Base-by-base conservation (phyloP, 1,140 invertebrate genomes). In the Pseudobourletiella spinata region DNA sequence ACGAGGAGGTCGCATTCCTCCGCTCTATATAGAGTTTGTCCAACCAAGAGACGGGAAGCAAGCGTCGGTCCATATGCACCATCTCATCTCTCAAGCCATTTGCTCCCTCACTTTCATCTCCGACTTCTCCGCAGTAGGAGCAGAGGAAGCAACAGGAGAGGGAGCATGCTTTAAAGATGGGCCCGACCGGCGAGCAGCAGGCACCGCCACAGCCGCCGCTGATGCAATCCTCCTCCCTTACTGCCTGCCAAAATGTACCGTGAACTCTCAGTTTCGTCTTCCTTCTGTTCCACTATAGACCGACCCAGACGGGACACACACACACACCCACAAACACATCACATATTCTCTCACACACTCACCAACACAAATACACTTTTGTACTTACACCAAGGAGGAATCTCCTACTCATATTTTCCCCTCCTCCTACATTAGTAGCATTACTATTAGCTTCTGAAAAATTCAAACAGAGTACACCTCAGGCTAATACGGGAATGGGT, bases 231-330 rank as follows among this genome's bases (percentile, higher is more conserved):
- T n/a, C n/a, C n/a, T n/a, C n/a, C n/a, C n/a, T n/a, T n/a, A n/a
- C 24, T 51, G 3, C 25, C 68, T 75, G 76, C 65, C 78, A 80
- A 69, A 71, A 76, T 64, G 70, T 59, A 65, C 43, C 18, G 75
- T 76, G 68, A 79, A 63, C 54, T n/a, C n/a, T 57, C 54, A 63
- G 54, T 63, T 63, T 54, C 59, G 50, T 61, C 59, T 61, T 51
- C 52, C 56, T 61, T 54, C 59, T 61, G 51, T 24, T 25, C 24
- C 48, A 51, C 48, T 51, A 51, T 51, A 51, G 48, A 51, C 48
- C 25, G 48, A 51, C 48, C 14, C 48, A 26, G 48, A 51, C 48
- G 24, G 14, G 48, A 48, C 44, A 48, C 48, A 51, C 24, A 6
- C 48, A 51, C 48, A 6, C 48, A 48, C 44, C 8, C 6, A 48